Base-by-base conservation (phyloP, 64 coral and sea anemone species). In the Orbicella faveolata region DNA sequence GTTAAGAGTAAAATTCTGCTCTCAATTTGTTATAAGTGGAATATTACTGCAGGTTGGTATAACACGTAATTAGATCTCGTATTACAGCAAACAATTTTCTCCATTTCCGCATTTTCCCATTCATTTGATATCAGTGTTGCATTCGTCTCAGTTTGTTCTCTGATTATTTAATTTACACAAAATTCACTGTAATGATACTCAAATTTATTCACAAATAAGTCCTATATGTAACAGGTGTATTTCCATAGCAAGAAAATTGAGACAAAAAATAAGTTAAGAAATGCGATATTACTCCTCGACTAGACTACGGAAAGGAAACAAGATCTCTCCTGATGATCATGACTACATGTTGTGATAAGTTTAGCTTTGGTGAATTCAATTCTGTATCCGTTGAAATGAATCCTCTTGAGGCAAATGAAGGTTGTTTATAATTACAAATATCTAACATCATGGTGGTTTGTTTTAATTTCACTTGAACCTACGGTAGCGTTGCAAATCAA, bases 191-290 rank as follows among this genome's bases (percentile, higher is more conserved):
- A 59, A 59, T 59, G 55, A 59, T 35, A 34, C 72, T 74, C 14
- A 74, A 74, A 74, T 74, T 74, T 74, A 74, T 74, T 74, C 72
- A 74, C 72, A 34, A 11, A 74, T 74, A 74, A 34, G 55, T 59
- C 55, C 14, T 3, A 15, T 74, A 34, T 34, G 30, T 15, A 34
- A 74, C 72, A 74, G 72, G 72, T 74, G 72, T 34, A 74, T 11
- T 35, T 74, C 8, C 72, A 1, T 10, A 59, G 1, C 55, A 59
- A 59, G 55, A 2, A 59, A 59, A 16, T 10, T 16, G 55, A 59
- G 55, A 59, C 55, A 59, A 59, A 59, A 59, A 59, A 59, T 0
- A 16, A 11, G 55, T 59, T 16, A 59, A 0, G 1, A 59, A 59
- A 8, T 11, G 55, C 12, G 10, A 59, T 59, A 59, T 59, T 59